phyloP scores from a whole-genome alignment of 1,140 invertebrate genomes.

The Calliopsis andreniformis region DNA sequence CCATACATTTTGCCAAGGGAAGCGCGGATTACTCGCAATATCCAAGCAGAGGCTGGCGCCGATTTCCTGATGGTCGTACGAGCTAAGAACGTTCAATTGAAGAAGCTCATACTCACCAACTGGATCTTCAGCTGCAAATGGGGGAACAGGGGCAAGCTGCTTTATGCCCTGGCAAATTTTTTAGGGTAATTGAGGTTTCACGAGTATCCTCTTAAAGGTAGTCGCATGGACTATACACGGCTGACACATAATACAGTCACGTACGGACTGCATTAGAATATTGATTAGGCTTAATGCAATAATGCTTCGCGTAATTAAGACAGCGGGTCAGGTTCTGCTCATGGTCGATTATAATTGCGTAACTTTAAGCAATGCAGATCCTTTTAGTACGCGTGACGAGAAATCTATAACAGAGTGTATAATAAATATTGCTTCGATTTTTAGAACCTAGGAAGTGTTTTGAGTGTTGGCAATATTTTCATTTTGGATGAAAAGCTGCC shows the following conservation, averaged over 20 bases:
- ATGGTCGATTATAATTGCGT: too few species aligned
- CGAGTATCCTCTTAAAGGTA: background rate
- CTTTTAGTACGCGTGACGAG: too few species aligned
- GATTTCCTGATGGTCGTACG: constrained; percentile 71
- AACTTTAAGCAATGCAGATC: too few species aligned
- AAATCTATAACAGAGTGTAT: too few species aligned
- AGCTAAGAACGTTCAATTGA: constrained; percentile 72
- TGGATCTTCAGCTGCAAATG: constrained; percentile 77
- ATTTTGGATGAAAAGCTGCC: too few species aligned
- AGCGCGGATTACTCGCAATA: constrained; percentile 61
- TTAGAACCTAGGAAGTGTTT: too few species aligned
- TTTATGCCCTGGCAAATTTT: constrained; percentile 75
- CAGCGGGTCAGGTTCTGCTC: background rate
- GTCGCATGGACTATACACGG: background rate
- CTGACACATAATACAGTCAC: background rate
- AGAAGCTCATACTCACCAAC: constrained; percentile 74
- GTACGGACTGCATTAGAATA: background rate
- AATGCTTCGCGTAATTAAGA: background rate
- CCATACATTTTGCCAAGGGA: constrained; percentile 70
- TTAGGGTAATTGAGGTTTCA: constrained; percentile 63
- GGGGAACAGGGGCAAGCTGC: constrained; percentile 73
- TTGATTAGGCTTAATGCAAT: background rate
- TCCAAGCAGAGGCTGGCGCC: constrained; percentile 70
- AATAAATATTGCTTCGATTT: too few species aligned
- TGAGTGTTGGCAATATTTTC: too few species aligned